Evolutionary conservation across 2,113 vertebrate species (phyloP).

Genomic region (Elgaria multicarinata): DNA sequence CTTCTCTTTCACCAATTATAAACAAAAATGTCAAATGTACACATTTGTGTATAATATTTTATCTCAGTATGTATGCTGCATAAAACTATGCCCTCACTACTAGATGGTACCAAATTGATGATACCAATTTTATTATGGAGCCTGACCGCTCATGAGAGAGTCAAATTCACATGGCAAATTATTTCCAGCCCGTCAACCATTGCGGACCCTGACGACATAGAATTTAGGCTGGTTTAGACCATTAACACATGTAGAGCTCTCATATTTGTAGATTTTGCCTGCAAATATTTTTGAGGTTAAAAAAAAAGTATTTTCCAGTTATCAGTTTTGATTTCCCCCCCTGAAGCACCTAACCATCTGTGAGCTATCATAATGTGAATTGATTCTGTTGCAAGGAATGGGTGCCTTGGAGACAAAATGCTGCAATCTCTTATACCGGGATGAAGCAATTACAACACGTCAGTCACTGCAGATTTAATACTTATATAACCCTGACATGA

Average conservation of each 20-base stretch:
- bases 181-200: background rate
- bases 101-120: background rate
- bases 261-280: background rate
- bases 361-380: background rate
- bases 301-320: background rate
- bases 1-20: background rate
- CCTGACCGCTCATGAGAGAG: background rate
- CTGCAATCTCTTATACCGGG: conserved; percentile 12
- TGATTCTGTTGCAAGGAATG: background rate
- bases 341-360: background rate
- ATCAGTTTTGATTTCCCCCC: background rate
- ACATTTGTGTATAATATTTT: background rate
- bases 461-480: conserved; percentile 27
- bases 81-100: background rate
- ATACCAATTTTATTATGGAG: background rate
- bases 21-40: background rate
- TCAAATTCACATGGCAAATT: no score
- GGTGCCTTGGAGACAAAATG: conserved; percentile 12
- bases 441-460: conserved; percentile 29
- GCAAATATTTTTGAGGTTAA: background rate
- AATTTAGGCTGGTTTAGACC: background rate
- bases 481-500: background rate
- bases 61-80: background rate
- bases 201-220: background rate
- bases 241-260: background rate